phyloP scores from a whole-genome alignment of 2,113 vertebrate genomes.

The Pelobates fuscus region DNA sequence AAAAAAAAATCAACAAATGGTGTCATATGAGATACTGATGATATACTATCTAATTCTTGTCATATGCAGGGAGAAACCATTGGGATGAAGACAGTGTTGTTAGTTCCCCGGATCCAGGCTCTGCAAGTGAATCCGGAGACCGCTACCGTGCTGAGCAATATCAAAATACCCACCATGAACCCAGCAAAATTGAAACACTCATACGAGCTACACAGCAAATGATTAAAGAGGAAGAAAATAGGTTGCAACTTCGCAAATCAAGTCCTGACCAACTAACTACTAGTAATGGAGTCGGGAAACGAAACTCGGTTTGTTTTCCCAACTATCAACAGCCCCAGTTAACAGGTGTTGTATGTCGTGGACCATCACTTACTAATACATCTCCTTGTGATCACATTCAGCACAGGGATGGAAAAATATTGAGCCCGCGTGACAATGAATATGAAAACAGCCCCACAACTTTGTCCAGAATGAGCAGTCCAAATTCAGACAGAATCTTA shows the following conservation, averaged over 20 bases:
- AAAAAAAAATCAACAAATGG: no score
- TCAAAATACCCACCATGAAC: slow-evolving; percentile 83
- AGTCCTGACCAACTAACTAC: slow-evolving; percentile 73
- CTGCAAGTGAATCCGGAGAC: slow-evolving; percentile 89
- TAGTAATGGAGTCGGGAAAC: slow-evolving; percentile 83
- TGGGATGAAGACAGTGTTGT: slow-evolving; percentile 95
- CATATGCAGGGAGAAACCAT: slow-evolving; percentile 79
- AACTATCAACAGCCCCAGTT: slow-evolving; percentile 78
- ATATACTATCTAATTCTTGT: not conserved
- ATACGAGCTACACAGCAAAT: slow-evolving; percentile 96
- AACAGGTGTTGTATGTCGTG: slow-evolving; percentile 73
- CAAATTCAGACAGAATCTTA: slow-evolving; percentile 80
- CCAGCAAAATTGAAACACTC: slow-evolving; percentile 92
- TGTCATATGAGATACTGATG: no score
- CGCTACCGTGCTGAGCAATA: slow-evolving; percentile 81
- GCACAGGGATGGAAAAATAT: slow-evolving; percentile 76
- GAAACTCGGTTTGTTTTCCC: slow-evolving; percentile 77
- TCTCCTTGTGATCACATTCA: slow-evolving; percentile 79
- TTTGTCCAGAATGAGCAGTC: slow-evolving; percentile 86
- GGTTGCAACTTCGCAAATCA: slow-evolving; percentile 78
- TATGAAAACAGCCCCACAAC: slow-evolving; percentile 82
- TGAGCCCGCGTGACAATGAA: slow-evolving; percentile 77
- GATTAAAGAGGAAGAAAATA: slow-evolving; percentile 96
- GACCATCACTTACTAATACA: slow-evolving; percentile 66
- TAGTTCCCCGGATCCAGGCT: slow-evolving; percentile 92